Percentiles rank a stretch among this genome's conserved stretches.
Conservation (phyloP, 2,888 invertebrate species). For the Trichogramma evanescens region DNA sequence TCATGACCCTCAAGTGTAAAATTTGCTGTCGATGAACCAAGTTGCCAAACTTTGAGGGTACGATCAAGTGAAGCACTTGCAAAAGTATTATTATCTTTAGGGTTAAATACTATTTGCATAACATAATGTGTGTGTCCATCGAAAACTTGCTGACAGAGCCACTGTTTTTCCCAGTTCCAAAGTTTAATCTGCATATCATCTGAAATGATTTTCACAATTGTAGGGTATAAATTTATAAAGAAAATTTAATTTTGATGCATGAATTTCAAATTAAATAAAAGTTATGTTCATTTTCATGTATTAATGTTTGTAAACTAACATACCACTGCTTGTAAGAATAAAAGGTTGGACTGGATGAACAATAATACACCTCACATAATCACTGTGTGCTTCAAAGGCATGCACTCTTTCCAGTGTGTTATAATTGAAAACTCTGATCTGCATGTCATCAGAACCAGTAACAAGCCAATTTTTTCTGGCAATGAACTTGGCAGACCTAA, state of each 20-base stretch:
- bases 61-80: constrained; percentile 98
- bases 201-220: constrained; percentile 38
- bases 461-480: constrained; percentile 98
- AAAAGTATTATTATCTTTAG: constrained; percentile 99
- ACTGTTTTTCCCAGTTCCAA: constrained; percentile 99
- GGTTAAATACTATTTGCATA: constrained; percentile 99
- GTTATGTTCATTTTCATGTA: not conserved
- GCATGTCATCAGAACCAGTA: constrained; percentile 94
- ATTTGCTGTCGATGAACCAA: constrained; percentile 94
- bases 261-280: not conserved
- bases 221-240: not conserved
- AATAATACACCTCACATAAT: constrained; percentile 92
- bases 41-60: constrained; percentile 97
- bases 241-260: not conserved
- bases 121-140: constrained; percentile 99
- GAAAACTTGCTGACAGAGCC: constrained; percentile 97
- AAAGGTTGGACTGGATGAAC: constrained; percentile 97
- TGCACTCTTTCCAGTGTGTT: constrained; percentile 95
- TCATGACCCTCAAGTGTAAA: constrained; percentile 98
- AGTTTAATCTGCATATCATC: constrained; percentile 98
- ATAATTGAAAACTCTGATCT: constrained; percentile 94
- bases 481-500: constrained; percentile 91
- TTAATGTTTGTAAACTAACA: constrained; percentile 33
- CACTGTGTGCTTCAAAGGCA: constrained; percentile 96
- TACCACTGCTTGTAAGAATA: constrained; percentile 92